Evolutionary conservation across 2,797 vertebrate genomes (phyloP).

Genomic region (Eremophila alpestris): DNA sequence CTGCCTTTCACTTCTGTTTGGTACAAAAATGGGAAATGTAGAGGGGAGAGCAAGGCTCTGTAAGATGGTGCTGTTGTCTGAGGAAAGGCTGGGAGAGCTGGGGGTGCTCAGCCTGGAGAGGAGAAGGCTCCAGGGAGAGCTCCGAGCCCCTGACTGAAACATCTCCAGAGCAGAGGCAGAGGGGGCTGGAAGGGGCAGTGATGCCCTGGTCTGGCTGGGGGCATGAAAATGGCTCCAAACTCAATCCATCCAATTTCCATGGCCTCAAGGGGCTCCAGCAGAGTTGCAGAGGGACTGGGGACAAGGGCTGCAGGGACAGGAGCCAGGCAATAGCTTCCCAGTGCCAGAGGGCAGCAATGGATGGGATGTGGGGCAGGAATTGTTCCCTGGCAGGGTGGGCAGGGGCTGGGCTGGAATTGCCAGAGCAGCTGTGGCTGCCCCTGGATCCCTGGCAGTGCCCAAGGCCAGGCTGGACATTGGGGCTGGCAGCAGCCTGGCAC

Average conservation of each 20-base stretch:
- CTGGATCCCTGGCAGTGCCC: not conserved
- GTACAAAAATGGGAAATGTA: not conserved
- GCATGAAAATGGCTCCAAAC: no score
- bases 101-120: not conserved
- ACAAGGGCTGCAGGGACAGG: not conserved
- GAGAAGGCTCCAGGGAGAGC: not conserved
- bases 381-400: not conserved
- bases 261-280: not conserved
- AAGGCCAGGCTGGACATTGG: not conserved
- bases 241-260: no score
- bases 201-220: no score
- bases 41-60: not conserved
- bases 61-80: not conserved
- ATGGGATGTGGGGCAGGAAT: not conserved
- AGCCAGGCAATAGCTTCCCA: not conserved
- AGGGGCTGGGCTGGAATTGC: not conserved
- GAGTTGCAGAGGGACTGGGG: not conserved
- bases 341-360: not conserved
- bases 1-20: not conserved
- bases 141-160: not conserved
- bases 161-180: no score
- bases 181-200: no score
- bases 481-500: not conserved
- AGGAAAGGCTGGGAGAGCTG: not conserved
- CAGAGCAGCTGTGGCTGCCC: not conserved